Conservation (phyloP, 2,797 vertebrate genomes). For the Apogon talboti region DNA sequence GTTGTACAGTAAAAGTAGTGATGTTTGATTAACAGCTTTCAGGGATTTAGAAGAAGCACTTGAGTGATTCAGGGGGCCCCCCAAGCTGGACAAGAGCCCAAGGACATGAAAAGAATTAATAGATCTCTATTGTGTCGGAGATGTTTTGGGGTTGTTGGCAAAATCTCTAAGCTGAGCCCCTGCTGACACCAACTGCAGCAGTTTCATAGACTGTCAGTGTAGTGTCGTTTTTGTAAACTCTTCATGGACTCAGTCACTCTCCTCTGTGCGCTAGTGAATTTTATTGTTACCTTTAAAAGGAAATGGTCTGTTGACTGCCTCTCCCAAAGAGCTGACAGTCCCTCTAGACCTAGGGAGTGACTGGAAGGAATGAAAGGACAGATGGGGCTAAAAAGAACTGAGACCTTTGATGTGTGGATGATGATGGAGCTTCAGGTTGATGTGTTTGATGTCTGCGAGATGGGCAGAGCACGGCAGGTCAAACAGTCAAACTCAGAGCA, state of each 20-base stretch:
- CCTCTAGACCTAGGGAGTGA: constrained; percentile 38
- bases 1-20: constrained; percentile 6
- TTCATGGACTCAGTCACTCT: constrained; percentile 38
- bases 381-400: constrained; percentile 48
- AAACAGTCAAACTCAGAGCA: constrained; percentile 56
- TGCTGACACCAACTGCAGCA: constrained; percentile 21
- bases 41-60: constrained; percentile 10
- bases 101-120: constrained; percentile 22
- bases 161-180: constrained; percentile 33
- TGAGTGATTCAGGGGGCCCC: neutral
- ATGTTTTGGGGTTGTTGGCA: constrained; percentile 23
- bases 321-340: constrained; percentile 47
- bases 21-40: constrained; percentile 23
- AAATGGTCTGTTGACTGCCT: constrained; percentile 57
- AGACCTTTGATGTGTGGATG: constrained; percentile 66
- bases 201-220: constrained; percentile 30
- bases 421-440: constrained; percentile 44
- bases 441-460: constrained; percentile 60
- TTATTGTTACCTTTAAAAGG: constrained; percentile 56
- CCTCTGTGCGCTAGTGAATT: constrained; percentile 35
- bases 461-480: constrained; percentile 50
- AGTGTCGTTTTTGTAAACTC: constrained; percentile 53
- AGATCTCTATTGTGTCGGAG: constrained; percentile 31
- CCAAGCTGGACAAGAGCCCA: constrained; percentile 7
- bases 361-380: constrained; percentile 58